Base-by-base conservation (phyloP, 2,113 vertebrate genomes). In the Ibidorhyncha struthersii region DNA sequence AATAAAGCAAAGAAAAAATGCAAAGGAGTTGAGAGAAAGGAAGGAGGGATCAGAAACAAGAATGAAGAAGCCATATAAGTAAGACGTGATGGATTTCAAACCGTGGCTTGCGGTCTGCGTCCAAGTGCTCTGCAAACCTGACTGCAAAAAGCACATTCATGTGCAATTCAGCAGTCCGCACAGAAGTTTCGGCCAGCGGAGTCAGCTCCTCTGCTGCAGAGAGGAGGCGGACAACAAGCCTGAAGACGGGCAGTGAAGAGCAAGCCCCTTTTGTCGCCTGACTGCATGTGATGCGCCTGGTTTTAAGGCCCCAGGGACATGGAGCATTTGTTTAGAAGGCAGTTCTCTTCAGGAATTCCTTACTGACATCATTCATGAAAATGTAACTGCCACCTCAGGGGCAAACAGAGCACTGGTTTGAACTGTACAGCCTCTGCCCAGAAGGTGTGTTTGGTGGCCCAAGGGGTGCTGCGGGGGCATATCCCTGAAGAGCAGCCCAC, bases 161-260 rank as follows among this genome's bases (percentile, higher is more conserved):
- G 4, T 36, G 25, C 47, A 63, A 10, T 36, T 82, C 36, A 73
- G 41, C 26, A 32, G 21, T 8, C 41, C 45, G 18, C 32, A 12
- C 0, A 22, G 26, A 71, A 21, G 32, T 26, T 55, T 45, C 0
- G 4, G 47, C 13, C 26, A 58, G 34, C 36, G 50, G 58, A 61
- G 15, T 12, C 25, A 23, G 47, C 18, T 69, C 30, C 4, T 21
- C 65, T 2, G 2, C 34, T 30, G 15, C 29, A 67, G 52, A 41
- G 56, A 36, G 52, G 41, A 49, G 2, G 4, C 0, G 0, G 69
- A 25, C 29, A 16, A 9, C 8, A 32, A 70, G n/a, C 21, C 2
- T 12, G 43, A 82, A 83, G 25, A 29, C 13, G 1, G 3, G 8
- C 34, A 40, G 12, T 11, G 19, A 82, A 32, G 18, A 92, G n/a